A percentile compares a stretch with the other conserved stretches of the same genome.
These are phyloP conservation scores for Caenorhabditis zanzibari DNA, from an alignment of 2,888 invertebrate genomes.

Conservation along the genomic window DNA sequence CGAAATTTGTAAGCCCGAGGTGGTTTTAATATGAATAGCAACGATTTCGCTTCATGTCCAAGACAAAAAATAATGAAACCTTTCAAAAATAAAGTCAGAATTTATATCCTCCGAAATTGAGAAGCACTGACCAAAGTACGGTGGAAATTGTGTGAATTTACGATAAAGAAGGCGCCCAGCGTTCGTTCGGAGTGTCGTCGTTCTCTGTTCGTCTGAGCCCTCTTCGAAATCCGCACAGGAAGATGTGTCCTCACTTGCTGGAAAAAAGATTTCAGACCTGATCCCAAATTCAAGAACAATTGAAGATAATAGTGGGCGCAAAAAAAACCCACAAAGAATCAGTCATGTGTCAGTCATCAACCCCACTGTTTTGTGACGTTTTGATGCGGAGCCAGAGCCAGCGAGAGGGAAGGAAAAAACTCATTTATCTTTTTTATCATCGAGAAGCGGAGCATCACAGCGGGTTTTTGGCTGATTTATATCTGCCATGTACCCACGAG, in stretches of 20 bases:
- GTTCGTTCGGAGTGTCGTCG: slow-evolving; percentile 36
- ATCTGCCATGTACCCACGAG: slow-evolving; percentile 43
- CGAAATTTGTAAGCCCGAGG: no score
- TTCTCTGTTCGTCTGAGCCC: slow-evolving; percentile 1
- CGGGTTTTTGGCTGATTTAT: slow-evolving; percentile 59
- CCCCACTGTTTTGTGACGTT: slow-evolving; percentile 56
- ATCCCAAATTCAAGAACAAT: slow-evolving; percentile 27
- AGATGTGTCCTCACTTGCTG: neutral
- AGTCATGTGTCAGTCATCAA: slow-evolving; percentile 62
- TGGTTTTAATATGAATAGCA: no score
- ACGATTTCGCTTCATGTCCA: no score
- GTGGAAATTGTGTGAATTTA: slow-evolving; percentile 24
- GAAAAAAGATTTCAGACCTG: slow-evolving; percentile 29
- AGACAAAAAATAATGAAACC: neutral
- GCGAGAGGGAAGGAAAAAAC: slow-evolving; percentile 48
- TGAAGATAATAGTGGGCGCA: slow-evolving; percentile 27
- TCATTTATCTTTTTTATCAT: slow-evolving; percentile 63
- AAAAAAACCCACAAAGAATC: slow-evolving; percentile 33
- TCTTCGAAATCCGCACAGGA: neutral
- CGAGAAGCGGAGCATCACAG: slow-evolving; percentile 54
- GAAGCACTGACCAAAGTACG: slow-evolving; percentile 3
- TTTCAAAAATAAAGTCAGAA: neutral
- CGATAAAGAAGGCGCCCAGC: slow-evolving; percentile 7
- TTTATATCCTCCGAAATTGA: neutral
- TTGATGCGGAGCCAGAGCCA: slow-evolving; percentile 40